phyloP scores from a whole-genome alignment of 2,797 vertebrate species.

The Triplophysa yarkandensis region DNA sequence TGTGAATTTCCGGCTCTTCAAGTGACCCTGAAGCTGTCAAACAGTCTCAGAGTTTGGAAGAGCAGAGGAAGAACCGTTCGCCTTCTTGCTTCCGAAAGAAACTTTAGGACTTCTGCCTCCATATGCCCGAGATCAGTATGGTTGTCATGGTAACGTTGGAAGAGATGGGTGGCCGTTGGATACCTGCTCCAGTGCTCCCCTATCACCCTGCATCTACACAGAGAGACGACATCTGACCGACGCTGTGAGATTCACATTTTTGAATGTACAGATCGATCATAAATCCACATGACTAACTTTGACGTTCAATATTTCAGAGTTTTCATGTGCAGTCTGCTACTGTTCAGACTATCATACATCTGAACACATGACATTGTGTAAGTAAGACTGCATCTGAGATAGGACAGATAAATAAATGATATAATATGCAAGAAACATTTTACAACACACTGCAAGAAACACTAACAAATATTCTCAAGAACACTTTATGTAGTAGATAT shows the following conservation, averaged over 20 bases:
- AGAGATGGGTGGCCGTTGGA: constrained; percentile 78
- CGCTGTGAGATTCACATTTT: constrained; percentile 61
- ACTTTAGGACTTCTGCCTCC: constrained; percentile 48
- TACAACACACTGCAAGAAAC: too few relatives aligned
- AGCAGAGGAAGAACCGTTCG: background rate
- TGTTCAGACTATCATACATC: constrained; percentile 21
- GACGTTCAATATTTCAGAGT: background rate
- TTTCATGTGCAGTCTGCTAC: constrained; percentile 28
- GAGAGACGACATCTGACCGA: constrained; percentile 68
- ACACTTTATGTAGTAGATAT: too few relatives aligned
- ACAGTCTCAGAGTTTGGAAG: constrained; percentile 29
- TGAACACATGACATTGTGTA: constrained; percentile 27
- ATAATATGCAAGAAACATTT: too few relatives aligned
- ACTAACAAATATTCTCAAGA: too few relatives aligned
- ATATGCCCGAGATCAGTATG: constrained; percentile 69
- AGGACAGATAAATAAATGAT: background rate
- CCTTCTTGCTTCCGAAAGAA: background rate
- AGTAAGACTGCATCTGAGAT: constrained; percentile 2
- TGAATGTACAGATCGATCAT: background rate
- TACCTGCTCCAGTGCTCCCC: constrained; percentile 59
- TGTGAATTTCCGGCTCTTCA: background rate
- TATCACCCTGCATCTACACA: constrained; percentile 62
- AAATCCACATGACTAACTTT: background rate
- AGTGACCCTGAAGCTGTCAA: constrained; percentile 8
- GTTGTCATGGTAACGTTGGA: constrained; percentile 77